Conservation (phyloP, 2,888 invertebrate species). For the Drosophila antonietae region DNA sequence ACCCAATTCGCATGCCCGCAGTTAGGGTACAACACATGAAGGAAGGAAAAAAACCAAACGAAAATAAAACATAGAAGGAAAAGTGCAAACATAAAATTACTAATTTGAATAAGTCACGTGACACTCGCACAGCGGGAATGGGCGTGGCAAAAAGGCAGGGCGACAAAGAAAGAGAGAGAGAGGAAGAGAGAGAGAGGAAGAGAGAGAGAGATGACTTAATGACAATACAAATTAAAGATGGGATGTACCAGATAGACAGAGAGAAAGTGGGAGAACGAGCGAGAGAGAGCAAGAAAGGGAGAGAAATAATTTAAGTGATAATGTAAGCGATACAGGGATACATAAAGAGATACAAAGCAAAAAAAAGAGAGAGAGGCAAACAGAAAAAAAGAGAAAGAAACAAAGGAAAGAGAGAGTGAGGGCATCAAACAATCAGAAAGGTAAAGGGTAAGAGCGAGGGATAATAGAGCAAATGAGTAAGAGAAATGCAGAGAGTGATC, state of each 20-base stretch:
- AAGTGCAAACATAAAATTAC: slow-evolving; percentile 76
- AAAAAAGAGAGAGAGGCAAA: neutral
- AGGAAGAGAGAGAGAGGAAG: neutral
- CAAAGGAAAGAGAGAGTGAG: neutral
- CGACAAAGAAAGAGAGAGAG: neutral
- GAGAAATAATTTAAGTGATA: neutral
- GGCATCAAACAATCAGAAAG: neutral
- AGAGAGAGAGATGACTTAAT: neutral
- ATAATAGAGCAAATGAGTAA: too few species aligned
- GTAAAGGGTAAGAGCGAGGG: too few species aligned
- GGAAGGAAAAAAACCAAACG: neutral
- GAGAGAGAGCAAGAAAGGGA: neutral
- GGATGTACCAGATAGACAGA: slow-evolving; percentile 11
- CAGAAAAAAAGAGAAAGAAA: neutral
- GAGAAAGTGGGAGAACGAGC: neutral
- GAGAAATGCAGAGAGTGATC: too few species aligned
- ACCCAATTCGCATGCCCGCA: slow-evolving; percentile 1
- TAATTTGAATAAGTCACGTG: slow-evolving; percentile 81
- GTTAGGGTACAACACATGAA: slow-evolving; percentile 15
- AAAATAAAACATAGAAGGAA: slow-evolving; percentile 15
- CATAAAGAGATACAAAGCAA: neutral
- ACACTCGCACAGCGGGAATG: slow-evolving; percentile 43
- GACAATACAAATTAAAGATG: slow-evolving; percentile 35
- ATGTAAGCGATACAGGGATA: neutral
- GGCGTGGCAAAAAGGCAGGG: slow-evolving; percentile 3